phyloP scores from a whole-genome alignment of 2,113 vertebrate species.

The Sinocyclocheilus grahami region DNA sequence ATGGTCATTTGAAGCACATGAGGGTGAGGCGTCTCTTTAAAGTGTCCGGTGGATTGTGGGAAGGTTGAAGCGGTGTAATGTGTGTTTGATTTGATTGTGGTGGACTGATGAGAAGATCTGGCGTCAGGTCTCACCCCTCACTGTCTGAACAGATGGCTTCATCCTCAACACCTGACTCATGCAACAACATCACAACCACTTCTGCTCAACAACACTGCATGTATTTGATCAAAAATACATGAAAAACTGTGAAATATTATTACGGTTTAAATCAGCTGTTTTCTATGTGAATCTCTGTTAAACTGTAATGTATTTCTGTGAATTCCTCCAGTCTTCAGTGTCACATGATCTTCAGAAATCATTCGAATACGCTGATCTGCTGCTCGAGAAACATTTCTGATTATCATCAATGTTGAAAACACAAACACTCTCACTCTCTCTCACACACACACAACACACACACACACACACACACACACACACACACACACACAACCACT shows the following conservation, averaged over 20 bases:
- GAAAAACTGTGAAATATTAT: neutral
- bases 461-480: no score
- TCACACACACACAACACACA: no score
- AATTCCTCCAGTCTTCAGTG: neutral
- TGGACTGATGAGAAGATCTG: neutral
- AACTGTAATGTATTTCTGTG: no score
- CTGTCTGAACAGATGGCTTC: neutral
- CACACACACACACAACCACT: no score
- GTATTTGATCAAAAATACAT: neutral
- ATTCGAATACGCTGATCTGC: no score
- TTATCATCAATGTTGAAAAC: no score
- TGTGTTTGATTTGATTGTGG: constrained; percentile 18
- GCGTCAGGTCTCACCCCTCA: neutral
- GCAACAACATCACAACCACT: neutral
- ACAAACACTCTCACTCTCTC: no score
- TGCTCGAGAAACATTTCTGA: no score
- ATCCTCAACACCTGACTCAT: neutral
- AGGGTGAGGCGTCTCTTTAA: neutral
- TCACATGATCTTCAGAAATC: neutral
- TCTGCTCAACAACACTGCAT: neutral
- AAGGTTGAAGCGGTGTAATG: neutral
- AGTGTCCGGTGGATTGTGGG: neutral
- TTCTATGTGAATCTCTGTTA: no score
- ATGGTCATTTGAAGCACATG: neutral
- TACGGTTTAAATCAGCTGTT: neutral